Percentiles rank a stretch among this genome's conserved stretches.
phyloP scores from a whole-genome alignment of 2,888 invertebrate genomes.

The Melinaea menophilus region DNA sequence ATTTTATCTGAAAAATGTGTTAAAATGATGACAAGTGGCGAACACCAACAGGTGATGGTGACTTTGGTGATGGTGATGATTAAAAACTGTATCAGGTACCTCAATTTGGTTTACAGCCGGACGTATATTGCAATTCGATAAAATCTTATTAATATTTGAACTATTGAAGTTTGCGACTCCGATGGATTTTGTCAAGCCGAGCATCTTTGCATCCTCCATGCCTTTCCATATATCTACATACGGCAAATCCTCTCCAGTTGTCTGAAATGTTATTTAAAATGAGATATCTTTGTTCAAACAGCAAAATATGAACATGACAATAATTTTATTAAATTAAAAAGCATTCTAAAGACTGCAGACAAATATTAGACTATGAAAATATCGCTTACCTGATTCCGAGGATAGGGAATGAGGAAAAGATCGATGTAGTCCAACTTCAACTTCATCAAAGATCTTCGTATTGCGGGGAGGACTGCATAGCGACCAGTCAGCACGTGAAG shows the following conservation, averaged over 20 bases:
- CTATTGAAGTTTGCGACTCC: constrained; percentile 88
- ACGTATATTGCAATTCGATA: constrained; percentile 72
- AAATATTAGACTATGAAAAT: neutral
- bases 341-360: neutral
- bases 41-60: too few species aligned
- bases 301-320: neutral
- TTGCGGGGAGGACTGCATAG: constrained; percentile 38
- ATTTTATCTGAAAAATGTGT: too few species aligned
- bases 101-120: constrained; percentile 80
- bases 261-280: constrained; percentile 1
- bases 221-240: constrained; percentile 81
- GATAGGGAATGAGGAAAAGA: constrained; percentile 67
- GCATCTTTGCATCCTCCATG: constrained; percentile 81
- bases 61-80: too few species aligned
- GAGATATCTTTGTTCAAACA: too few species aligned
- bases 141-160: constrained; percentile 80
- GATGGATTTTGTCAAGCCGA: constrained; percentile 82
- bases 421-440: constrained; percentile 63
- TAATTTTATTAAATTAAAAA: neutral
- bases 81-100: constrained; percentile 34
- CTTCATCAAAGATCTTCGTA: constrained; percentile 49
- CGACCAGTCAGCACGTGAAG: neutral
- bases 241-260: constrained; percentile 1
- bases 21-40: too few species aligned
- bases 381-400: constrained; percentile 29